These are phyloP conservation scores for Rattus norvegicus DNA, from an alignment of 2,113 vertebrate genomes.

Conservation along the genomic window GRCr8 NC_086020.1:31623501-31624000, in stretches of 20 bases:
- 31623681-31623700: not conserved
- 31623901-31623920: not conserved
- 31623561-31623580: not conserved
- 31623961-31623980: not conserved
- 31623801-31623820: not conserved
- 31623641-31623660: not conserved
- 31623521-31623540: not conserved
- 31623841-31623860: not conserved
- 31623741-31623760: not conserved
- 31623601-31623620: not conserved
- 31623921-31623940: not conserved
- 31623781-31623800: no score
- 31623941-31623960: not conserved
- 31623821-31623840: not conserved
- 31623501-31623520: not conserved
- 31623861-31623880: no score
- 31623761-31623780: fast-evolving
- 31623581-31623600: not conserved
- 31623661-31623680: not conserved
- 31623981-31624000: not conserved
- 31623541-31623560: not conserved
- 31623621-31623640: not conserved
- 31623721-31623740: not conserved
- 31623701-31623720: not conserved
- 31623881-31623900: not conserved